phyloP scores from a whole-genome alignment of 2,888 invertebrate species.

The Axea sp. region DNA sequence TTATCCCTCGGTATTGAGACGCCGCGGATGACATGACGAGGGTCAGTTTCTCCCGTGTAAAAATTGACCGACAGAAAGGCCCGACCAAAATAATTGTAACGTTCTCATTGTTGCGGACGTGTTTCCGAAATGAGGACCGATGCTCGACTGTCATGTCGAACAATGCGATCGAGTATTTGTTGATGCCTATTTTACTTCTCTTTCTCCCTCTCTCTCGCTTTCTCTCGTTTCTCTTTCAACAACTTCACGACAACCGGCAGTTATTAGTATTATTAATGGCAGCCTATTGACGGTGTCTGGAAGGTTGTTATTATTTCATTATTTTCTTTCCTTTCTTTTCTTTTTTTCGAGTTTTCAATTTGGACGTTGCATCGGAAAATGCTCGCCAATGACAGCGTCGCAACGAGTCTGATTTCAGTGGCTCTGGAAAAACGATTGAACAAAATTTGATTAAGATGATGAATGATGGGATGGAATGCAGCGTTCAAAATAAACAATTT shows the following conservation, averaged over 20 bases:
- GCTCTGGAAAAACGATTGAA: too few species aligned
- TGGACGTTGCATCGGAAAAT: too few species aligned
- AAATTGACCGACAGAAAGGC: slow-evolving; percentile 70
- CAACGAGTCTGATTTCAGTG: too few species aligned
- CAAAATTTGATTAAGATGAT: too few species aligned
- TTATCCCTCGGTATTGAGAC: slow-evolving; percentile 70
- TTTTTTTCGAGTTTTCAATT: too few species aligned
- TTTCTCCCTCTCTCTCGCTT: background rate
- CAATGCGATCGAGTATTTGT: slow-evolving; percentile 75
- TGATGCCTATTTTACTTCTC: slow-evolving; percentile 67
- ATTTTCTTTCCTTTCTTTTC: too few species aligned
- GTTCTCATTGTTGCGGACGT: slow-evolving; percentile 78
- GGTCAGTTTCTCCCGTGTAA: slow-evolving; percentile 69
- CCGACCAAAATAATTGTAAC: slow-evolving; percentile 75
- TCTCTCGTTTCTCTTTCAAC: slow-evolving; percentile 40
- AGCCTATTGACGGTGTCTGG: slow-evolving; percentile 70
- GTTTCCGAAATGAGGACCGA: slow-evolving; percentile 77
- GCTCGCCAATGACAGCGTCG: too few species aligned
- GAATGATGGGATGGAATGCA: too few species aligned
- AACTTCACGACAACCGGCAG: slow-evolving; percentile 69
- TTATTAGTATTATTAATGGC: slow-evolving; percentile 78
- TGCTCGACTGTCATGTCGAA: slow-evolving; percentile 60
- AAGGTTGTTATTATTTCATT: too few species aligned
- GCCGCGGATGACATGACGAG: slow-evolving; percentile 76
- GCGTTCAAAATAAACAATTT: too few species aligned